These are phyloP conservation scores for Agapostemon virescens DNA, from an alignment of 2,888 invertebrate species.

Conservation along the genomic window DNA sequence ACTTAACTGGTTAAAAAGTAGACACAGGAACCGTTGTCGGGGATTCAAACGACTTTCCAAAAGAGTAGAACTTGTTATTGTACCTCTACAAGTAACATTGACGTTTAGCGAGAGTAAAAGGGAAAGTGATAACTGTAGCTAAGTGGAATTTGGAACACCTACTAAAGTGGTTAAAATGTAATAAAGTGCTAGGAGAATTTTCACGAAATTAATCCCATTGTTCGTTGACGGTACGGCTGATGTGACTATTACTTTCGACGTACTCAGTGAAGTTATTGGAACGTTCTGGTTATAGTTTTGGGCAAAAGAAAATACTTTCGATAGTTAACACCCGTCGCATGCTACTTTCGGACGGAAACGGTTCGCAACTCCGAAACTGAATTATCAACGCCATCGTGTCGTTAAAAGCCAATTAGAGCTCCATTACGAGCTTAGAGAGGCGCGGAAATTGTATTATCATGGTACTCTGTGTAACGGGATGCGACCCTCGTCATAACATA, in stretches of 20 bases:
- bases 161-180: not conserved
- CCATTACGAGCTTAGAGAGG: conserved; percentile 80
- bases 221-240: not conserved
- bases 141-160: not conserved
- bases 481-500: conserved; percentile 69
- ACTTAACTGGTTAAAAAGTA: no score
- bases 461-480: conserved; percentile 67
- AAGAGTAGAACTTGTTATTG: no score
- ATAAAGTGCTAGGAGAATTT: not conserved
- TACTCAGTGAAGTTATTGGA: not conserved
- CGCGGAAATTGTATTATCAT: conserved; percentile 76
- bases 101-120: no score
- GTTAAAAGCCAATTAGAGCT: conserved; percentile 81
- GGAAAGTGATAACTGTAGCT: not conserved
- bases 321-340: conserved; percentile 23
- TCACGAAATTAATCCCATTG: not conserved
- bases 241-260: not conserved
- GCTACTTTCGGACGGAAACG: conserved; percentile 59
- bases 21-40: no score
- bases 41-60: no score
- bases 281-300: not conserved
- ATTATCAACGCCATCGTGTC: conserved; percentile 78
- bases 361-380: conserved; percentile 75
- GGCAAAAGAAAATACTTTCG: not conserved
- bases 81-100: no score